These are phyloP conservation scores for Arctocebus calabarensis DNA, from an alignment of 2,797 vertebrate genomes.

Conservation along the genomic window DNA sequence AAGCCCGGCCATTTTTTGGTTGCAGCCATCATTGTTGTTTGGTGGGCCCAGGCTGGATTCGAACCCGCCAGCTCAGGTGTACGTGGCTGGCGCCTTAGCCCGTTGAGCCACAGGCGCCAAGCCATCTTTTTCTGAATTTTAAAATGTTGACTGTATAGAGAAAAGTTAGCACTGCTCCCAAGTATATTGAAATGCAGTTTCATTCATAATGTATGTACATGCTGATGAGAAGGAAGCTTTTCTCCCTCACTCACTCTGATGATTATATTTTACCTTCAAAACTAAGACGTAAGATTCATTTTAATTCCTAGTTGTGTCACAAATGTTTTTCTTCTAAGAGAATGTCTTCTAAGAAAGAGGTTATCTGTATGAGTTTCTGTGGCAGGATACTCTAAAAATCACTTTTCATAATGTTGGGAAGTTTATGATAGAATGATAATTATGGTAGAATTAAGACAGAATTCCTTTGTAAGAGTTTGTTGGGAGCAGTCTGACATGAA, in stretches of 20 bases:
- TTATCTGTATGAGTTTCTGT: slow-evolving; percentile 23
- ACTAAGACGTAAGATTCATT: slow-evolving; percentile 39
- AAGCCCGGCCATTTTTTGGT: too few relatives aligned
- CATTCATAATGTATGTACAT: neutral
- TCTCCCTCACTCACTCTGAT: neutral
- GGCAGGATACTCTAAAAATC: slow-evolving; percentile 40
- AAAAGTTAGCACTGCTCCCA: neutral
- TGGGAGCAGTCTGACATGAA: slow-evolving; percentile 43
- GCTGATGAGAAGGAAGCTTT: slow-evolving; percentile 30
- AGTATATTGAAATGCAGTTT: neutral
- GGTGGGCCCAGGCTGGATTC: too few relatives aligned
- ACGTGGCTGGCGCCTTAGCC: too few relatives aligned
- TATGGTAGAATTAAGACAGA: neutral
- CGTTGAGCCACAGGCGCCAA: too few relatives aligned
- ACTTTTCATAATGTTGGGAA: slow-evolving; percentile 42
- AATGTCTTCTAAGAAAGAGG: slow-evolving; percentile 46
- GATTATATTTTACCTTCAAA: slow-evolving; percentile 33
- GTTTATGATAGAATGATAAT: slow-evolving; percentile 47
- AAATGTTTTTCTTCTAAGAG: slow-evolving; percentile 44
- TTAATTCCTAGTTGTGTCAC: neutral
- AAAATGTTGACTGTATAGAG: neutral
- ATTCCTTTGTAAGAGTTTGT: slow-evolving; percentile 19
- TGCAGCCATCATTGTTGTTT: too few relatives aligned
- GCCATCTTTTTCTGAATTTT: neutral
- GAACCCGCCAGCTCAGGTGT: too few relatives aligned